Evolutionary conservation across 2,888 invertebrate species (phyloP).

Genomic region (Limnephilus marmoratus): DNA sequence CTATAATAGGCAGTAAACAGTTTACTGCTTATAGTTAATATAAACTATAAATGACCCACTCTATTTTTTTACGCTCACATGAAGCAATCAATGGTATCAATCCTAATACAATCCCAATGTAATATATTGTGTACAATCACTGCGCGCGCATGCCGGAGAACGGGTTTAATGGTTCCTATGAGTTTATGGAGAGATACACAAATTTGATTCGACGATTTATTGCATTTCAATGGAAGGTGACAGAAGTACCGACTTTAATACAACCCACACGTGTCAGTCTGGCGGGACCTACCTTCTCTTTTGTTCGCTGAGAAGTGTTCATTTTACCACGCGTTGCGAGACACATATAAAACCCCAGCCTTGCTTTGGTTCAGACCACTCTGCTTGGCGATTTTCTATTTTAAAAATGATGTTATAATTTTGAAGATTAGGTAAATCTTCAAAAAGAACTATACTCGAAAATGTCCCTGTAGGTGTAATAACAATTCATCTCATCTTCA

Average conservation of each 20-base stretch:
- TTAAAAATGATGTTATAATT: background rate
- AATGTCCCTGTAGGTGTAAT: too few species aligned
- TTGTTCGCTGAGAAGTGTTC: background rate
- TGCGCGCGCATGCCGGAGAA: background rate
- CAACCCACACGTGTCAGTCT: conserved; percentile 13
- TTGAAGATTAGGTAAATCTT: too few species aligned
- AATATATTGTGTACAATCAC: background rate
- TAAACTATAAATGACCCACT: background rate
- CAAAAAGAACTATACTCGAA: too few species aligned
- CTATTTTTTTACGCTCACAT: conserved; percentile 13
- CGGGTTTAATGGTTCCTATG: background rate
- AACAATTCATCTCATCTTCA: background rate
- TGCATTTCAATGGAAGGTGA: conserved; percentile 21
- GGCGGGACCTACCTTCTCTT: background rate
- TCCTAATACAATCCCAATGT: too few species aligned
- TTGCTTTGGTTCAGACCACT: background rate
- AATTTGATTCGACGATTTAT: conserved; percentile 35
- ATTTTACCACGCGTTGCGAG: background rate
- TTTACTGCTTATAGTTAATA: too few species aligned
- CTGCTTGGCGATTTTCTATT: too few species aligned
- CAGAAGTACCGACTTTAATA: background rate
- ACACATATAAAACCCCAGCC: background rate
- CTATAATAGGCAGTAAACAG: background rate
- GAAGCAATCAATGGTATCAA: conserved; percentile 26
- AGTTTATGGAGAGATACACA: background rate